Evolutionary conservation across 2,797 vertebrate genomes (phyloP).

Genomic region (Enoplosus armatus): DNA sequence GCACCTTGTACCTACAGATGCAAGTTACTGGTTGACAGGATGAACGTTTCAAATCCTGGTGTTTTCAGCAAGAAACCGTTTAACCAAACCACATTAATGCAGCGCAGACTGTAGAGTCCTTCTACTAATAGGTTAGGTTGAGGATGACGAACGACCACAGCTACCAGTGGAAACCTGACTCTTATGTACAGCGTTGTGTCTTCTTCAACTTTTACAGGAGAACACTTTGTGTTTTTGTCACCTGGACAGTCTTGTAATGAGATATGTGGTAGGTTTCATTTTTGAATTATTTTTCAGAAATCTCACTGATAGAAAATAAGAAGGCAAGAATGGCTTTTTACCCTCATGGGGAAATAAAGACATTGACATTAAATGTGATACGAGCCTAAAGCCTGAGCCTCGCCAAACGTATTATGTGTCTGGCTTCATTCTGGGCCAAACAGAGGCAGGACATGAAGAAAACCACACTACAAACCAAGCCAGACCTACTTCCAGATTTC

Average conservation of each 20-base stretch:
- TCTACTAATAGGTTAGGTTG: constrained; percentile 17
- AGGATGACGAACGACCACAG: constrained; percentile 24
- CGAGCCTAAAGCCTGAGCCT: neutral
- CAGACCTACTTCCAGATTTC: neutral
- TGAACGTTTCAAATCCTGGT: neutral
- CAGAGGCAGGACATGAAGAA: neutral
- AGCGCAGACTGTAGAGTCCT: constrained; percentile 5
- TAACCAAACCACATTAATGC: constrained; percentile 19
- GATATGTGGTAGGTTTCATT: neutral
- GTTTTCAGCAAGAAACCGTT: neutral
- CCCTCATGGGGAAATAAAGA: neutral
- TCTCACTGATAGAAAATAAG: neutral
- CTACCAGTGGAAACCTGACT: constrained; percentile 16
- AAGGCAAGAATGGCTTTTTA: neutral
- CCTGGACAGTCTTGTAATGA: neutral
- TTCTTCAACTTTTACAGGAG: constrained; percentile 7
- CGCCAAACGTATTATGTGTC: neutral
- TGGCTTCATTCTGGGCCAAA: constrained; percentile 10
- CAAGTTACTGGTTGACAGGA: neutral
- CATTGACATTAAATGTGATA: neutral
- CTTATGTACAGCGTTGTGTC: neutral
- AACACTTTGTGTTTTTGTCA: constrained; percentile 11
- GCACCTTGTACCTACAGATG: constrained; percentile 2
- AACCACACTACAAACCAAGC: neutral
- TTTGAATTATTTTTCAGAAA: neutral